phyloP scores from a whole-genome alignment of 2,888 invertebrate genomes.

The Reticulitermes lucifugus region DNA sequence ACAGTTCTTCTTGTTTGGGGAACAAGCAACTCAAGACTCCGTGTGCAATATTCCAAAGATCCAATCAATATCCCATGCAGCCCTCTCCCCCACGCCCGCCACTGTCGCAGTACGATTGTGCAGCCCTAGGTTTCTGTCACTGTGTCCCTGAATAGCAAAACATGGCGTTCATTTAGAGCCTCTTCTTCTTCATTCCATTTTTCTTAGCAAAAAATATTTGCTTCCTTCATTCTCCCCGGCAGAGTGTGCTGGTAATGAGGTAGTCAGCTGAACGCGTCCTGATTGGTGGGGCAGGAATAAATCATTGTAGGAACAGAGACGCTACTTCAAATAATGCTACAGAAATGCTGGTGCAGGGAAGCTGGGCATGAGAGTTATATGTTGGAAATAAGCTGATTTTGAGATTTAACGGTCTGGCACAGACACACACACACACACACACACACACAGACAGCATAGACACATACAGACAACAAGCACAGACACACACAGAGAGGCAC shows the following conservation, averaged over 20 bases:
- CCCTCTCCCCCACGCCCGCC: too few relatives aligned
- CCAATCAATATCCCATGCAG: conserved; percentile 5
- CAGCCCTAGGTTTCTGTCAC: not conserved
- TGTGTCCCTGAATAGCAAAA: not conserved
- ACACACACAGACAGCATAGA: too few relatives aligned
- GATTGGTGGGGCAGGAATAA: conserved; percentile 4
- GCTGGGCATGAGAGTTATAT: too few relatives aligned
- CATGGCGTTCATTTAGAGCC: not conserved
- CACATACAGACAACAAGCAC: too few relatives aligned
- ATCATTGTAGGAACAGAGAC: not conserved
- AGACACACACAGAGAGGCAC: too few relatives aligned
- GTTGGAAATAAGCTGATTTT: too few relatives aligned
- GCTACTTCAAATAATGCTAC: not conserved
- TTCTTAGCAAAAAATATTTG: not conserved
- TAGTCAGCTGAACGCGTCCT: not conserved
- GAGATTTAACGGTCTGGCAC: too few relatives aligned
- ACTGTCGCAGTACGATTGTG: too few relatives aligned
- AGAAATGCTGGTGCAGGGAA: not conserved
- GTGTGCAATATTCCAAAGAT: not conserved
- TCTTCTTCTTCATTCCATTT: not conserved
- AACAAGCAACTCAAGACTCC: not conserved
- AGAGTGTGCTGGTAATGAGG: conserved; percentile 32
- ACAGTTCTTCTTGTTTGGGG: not conserved
- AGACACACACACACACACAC: too few relatives aligned
- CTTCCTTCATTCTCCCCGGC: not conserved